Conservation (phyloP, 2,113 vertebrate species). For the Tachysurus fulvidraco region DNA sequence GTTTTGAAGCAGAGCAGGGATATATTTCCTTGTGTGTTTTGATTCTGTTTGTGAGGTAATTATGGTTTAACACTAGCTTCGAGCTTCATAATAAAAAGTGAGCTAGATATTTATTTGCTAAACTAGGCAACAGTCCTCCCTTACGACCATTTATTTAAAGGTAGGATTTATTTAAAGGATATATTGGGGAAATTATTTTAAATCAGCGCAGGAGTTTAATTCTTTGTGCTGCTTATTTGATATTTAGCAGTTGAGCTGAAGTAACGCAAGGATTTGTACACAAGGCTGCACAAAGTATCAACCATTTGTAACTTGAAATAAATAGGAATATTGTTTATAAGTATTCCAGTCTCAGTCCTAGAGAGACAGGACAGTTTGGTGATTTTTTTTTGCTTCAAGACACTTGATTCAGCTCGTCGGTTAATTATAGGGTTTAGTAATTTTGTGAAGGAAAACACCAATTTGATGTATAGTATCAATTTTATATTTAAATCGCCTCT, state of each 20-base stretch:
- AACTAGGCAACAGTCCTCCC: not conserved
- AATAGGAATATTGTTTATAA: not conserved
- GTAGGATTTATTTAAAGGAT: too few species aligned
- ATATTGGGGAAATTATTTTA: not conserved
- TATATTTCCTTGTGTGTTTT: not conserved
- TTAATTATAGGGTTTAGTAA: slow-evolving; percentile 3
- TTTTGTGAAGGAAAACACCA: slow-evolving; percentile 4
- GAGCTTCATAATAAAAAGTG: not conserved
- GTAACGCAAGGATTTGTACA: not conserved
- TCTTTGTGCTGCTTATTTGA: not conserved
- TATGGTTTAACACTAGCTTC: not conserved
- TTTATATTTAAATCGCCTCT: not conserved
- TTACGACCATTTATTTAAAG: not conserved
- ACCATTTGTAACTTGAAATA: not conserved
- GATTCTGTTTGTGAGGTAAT: not conserved
- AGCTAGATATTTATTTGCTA: not conserved
- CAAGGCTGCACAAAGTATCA: not conserved
- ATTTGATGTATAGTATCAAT: not conserved
- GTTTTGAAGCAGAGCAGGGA: not conserved
- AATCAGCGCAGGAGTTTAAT: not conserved
- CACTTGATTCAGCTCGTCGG: not conserved
- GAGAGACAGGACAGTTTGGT: not conserved
- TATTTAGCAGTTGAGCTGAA: not conserved
- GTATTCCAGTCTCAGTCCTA: not conserved
- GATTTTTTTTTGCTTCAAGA: not conserved